A percentile compares a stretch with the other conserved stretches of the same genome.
phyloP scores from a whole-genome alignment of 2,797 vertebrate species.

The Argya squamiceps region DNA sequence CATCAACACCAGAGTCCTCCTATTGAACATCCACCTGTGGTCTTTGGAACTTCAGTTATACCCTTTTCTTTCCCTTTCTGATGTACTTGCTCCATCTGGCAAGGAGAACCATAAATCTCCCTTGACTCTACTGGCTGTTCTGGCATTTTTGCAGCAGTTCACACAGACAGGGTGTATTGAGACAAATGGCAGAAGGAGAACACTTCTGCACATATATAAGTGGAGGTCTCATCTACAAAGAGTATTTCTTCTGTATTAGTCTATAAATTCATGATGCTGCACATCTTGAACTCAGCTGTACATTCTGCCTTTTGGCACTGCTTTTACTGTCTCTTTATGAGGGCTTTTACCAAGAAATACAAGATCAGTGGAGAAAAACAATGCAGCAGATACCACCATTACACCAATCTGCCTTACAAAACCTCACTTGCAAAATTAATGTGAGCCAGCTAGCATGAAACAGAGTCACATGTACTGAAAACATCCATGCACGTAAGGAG shows the following conservation, averaged over 20 bases:
- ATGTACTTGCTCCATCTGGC: not conserved
- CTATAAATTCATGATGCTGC: not conserved
- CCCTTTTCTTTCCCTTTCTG: not conserved
- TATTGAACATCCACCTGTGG: not conserved
- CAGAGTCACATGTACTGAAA: not conserved
- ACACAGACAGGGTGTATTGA: not conserved
- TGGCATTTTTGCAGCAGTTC: constrained; percentile 4
- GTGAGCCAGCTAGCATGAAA: not conserved
- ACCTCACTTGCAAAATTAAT: not conserved
- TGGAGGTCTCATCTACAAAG: not conserved
- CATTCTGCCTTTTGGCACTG: not conserved
- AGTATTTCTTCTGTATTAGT: not conserved
- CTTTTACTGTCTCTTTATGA: not conserved
- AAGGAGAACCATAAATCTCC: not conserved
- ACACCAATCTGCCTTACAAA: not conserved
- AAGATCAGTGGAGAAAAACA: not conserved
- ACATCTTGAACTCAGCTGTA: constrained; percentile 7
- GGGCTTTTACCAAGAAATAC: not conserved
- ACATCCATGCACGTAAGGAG: not conserved
- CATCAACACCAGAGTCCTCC: not conserved
- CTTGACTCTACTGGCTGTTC: not conserved
- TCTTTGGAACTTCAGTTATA: not conserved
- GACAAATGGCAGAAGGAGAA: not conserved
- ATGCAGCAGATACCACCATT: not conserved
- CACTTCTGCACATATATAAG: not conserved